phyloP scores from a whole-genome alignment of 2,113 vertebrate species.

The Oryzias javanicus region DNA sequence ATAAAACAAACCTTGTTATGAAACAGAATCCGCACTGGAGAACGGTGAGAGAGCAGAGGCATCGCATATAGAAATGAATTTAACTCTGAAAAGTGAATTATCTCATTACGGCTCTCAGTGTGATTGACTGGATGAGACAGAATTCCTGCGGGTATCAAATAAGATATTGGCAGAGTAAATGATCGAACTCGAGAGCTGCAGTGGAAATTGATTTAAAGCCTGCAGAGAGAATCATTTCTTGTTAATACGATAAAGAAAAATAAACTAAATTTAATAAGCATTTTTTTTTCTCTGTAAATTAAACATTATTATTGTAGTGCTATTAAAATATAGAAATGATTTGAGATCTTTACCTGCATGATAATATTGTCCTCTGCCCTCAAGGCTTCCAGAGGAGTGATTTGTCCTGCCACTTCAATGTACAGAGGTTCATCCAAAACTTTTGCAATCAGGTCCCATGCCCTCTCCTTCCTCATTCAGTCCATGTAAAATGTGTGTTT shows the following conservation, averaged over 20 bases:
- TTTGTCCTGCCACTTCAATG: too few species aligned
- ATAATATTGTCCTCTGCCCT: too few species aligned
- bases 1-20: constrained; percentile 65
- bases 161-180: constrained; percentile 38
- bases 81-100: constrained; percentile 64
- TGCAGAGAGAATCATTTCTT: constrained; percentile 42
- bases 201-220: constrained; percentile 14
- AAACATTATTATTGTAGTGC: too few species aligned
- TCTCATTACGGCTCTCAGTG: constrained; percentile 43
- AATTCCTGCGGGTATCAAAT: constrained; percentile 45
- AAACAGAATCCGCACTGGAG: constrained; percentile 41
- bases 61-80: constrained; percentile 59
- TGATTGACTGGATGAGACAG: constrained; percentile 38
- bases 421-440: too few species aligned
- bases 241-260: constrained; percentile 29
- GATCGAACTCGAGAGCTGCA: constrained; percentile 31
- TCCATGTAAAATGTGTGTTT: too few species aligned
- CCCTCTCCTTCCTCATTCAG: too few species aligned
- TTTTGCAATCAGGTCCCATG: too few species aligned
- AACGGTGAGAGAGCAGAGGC: constrained; percentile 38
- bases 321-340: too few species aligned
- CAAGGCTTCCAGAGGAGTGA: too few species aligned
- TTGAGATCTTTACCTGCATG: too few species aligned
- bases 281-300: too few species aligned
- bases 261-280: too few species aligned